Conservation (phyloP, 2,888 invertebrate genomes). For the Drosophila flavopinicola region DNA sequence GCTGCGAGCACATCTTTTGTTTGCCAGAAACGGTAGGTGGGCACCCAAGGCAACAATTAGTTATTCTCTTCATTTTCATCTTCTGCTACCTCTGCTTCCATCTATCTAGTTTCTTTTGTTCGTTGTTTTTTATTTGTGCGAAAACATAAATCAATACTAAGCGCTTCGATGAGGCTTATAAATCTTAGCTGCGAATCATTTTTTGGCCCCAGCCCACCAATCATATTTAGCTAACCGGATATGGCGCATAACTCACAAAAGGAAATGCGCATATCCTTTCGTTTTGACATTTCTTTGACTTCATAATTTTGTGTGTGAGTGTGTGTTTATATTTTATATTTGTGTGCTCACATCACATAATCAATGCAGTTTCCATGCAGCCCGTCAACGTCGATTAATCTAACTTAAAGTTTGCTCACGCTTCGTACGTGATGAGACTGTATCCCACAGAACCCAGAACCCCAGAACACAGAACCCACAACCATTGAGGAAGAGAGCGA, state of each 20-base stretch:
- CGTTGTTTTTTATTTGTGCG: constrained; percentile 5
- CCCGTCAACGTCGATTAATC: constrained; percentile 69
- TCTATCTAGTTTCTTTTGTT: constrained; percentile 13
- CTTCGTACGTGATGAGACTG: constrained; percentile 74
- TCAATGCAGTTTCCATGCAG: constrained; percentile 63
- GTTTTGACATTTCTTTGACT: constrained; percentile 71
- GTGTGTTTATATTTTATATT: constrained; percentile 1
- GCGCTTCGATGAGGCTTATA: constrained; percentile 29
- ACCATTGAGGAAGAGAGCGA: constrained; percentile 41
- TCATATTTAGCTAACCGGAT: constrained; percentile 78
- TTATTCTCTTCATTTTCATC: constrained; percentile 12
- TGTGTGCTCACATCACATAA: constrained; percentile 40
- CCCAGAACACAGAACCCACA: constrained; percentile 15
- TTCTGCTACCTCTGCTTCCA: not conserved
- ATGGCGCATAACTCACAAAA: constrained; percentile 76
- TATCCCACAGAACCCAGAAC: constrained; percentile 24
- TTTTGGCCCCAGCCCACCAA: constrained; percentile 41
- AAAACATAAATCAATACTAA: constrained; percentile 49
- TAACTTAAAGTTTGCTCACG: constrained; percentile 80
- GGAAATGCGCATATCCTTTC: constrained; percentile 79
- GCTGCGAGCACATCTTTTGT: constrained; percentile 52
- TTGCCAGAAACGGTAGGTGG: constrained; percentile 53
- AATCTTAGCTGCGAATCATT: constrained; percentile 34
- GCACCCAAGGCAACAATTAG: constrained; percentile 45
- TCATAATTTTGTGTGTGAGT: constrained; percentile 44